Base-by-base conservation (phyloP, 2,797 vertebrate genomes). In the Phrynocephalus vlangalii region DNA sequence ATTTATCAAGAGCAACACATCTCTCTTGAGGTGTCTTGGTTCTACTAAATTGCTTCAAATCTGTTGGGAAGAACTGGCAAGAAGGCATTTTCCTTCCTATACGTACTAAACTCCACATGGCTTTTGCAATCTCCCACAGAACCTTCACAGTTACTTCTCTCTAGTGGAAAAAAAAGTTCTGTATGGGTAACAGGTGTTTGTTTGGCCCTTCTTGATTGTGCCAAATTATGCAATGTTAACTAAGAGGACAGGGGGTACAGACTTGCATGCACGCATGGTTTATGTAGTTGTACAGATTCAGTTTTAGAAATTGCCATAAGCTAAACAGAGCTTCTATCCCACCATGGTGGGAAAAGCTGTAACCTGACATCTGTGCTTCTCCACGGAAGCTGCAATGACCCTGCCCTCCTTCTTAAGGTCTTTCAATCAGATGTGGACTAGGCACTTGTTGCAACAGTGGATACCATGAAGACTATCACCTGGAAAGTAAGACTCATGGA, bases 141-240 rank as follows among this genome's bases (percentile, higher is more conserved):
- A 60, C 60, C 48, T 48, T 82, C 56, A 75, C 28, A 50, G 18
- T n/a, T 82, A 33, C 26, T 66, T 28, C 13, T 82, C 71, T 60
- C n/a, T 63, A 52, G 26, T 72, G 78, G 38, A 44, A 56, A 56
- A 28, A 63, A 60, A 63, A 66, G 38, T 20, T 63, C 66, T 82
- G 66, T 44, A 76, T 28, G n/a, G 30, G n/a, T 77, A 87, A 33
- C 48, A 77, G 70, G 77, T 4, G 13, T 13, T 76, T 75, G 60
- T 77, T 38, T 91, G 89, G 83, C n/a, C 44, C 38, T 73, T 24
- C 67, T 67, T 11, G 77, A 30, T 79, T 56, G 28, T 22, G 30
- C n/a, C 30, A 48, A 33, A 9, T 72, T 56, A 30, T n/a, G 30
- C 22, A 83, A 24, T 72, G 50, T 48, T n/a, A 71, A 83, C 48